Conservation (phyloP, 2,113 vertebrate species). For the Oriolus oriolus region DNA sequence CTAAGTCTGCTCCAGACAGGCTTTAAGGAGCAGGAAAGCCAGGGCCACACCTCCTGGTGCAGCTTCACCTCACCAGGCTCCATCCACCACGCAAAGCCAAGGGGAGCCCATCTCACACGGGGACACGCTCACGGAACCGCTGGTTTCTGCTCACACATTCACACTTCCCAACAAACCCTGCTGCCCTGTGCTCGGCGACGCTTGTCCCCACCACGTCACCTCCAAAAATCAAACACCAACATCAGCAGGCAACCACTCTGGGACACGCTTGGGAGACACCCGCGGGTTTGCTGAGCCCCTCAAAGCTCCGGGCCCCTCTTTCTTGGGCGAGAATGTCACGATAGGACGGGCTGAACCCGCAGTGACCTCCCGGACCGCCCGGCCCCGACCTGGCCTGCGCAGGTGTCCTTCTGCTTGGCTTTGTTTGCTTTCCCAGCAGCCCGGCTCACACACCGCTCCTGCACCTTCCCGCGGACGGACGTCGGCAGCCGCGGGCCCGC, state of each 20-base stretch:
- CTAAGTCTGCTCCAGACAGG: not conserved
- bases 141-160: fast-evolving
- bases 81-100: fast-evolving
- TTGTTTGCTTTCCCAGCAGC: not conserved
- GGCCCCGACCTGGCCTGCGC: fast-evolving
- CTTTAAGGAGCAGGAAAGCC: not conserved
- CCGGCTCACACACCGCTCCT: fast-evolving
- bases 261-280: fast-evolving
- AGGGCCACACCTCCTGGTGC: not conserved
- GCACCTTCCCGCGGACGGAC: not conserved
- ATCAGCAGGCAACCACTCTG: not conserved
- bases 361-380: fast-evolving
- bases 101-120: fast-evolving
- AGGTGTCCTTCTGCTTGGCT: not conserved
- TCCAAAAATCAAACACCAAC: not conserved
- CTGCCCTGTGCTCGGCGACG: fast-evolving
- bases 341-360: fast-evolving
- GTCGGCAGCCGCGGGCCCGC: fast-evolving
- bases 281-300: not conserved
- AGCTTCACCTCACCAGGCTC: not conserved
- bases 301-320: fast-evolving
- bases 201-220: not conserved
- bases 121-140: fast-evolving
- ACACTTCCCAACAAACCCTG: not conserved
- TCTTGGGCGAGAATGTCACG: fast-evolving